A percentile compares a stretch with the other conserved stretches of the same genome.
These are phyloP conservation scores for Phalera bucephala DNA, from an alignment of 2,888 invertebrate species.

Conservation along the genomic window DNA sequence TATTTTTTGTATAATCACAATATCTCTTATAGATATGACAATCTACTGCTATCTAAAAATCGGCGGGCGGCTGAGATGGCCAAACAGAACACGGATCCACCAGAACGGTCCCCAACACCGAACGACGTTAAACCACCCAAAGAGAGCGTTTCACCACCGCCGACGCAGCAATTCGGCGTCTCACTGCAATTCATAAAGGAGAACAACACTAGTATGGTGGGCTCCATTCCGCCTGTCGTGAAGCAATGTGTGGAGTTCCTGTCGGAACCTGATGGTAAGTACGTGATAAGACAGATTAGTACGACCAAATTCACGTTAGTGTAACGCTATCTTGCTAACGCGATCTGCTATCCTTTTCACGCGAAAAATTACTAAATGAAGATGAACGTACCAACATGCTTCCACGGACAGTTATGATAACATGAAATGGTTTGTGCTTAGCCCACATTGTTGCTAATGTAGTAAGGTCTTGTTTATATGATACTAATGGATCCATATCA, in stretches of 20 bases:
- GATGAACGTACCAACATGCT: too few relatives aligned
- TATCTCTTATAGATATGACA: slow-evolving; percentile 94
- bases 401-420: too few relatives aligned
- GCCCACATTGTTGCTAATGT: too few relatives aligned
- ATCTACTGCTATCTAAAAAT: slow-evolving; percentile 85
- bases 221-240: slow-evolving; percentile 96
- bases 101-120: slow-evolving; percentile 18
- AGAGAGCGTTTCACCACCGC: slow-evolving; percentile 55
- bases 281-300: too few relatives aligned
- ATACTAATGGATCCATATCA: too few relatives aligned
- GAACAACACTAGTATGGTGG: slow-evolving; percentile 88
- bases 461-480: too few relatives aligned
- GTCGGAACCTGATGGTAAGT: slow-evolving; percentile 92
- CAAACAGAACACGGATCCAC: slow-evolving; percentile 20
- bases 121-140: slow-evolving; percentile 22
- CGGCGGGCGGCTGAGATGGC: slow-evolving; percentile 65
- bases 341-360: too few relatives aligned
- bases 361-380: too few relatives aligned
- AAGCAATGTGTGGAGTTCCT: slow-evolving; percentile 95
- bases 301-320: too few relatives aligned
- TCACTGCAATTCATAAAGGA: slow-evolving; percentile 95
- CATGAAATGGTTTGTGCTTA: too few relatives aligned
- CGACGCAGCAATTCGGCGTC: slow-evolving; percentile 98
- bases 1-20: too few relatives aligned
- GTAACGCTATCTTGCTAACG: too few relatives aligned